Evolutionary conservation across 2,113 vertebrate species (phyloP), one percentile per base, ranked within the genome.

Genomic region (Cyanoramphus novaezelandiae): DNA sequence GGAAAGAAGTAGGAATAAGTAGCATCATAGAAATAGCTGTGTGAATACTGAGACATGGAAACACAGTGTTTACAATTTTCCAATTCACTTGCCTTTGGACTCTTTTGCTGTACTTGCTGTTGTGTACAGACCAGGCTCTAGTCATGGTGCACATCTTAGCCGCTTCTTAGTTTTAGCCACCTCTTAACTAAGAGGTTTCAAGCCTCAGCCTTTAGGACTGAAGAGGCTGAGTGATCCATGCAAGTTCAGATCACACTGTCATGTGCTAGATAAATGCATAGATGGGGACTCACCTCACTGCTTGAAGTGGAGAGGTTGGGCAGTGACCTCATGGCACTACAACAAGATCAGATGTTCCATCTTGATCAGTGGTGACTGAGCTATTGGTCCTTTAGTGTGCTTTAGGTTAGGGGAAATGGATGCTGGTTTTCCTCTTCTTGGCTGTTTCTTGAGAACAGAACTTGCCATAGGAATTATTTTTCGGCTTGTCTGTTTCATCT

Each of bases 281-380:
- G 65, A 19, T 21, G 4, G 4, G 4, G 41, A 70, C 68, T 77
- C 49, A 28, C 31, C 41, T 62, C 53, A 72, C 49, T 78, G 41
- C 59, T 72, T 74, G 19, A 57, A 87, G 69, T 43, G n/a, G 71
- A 72, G 62, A 53, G 46, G 28, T 17, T 28, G 28, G 24, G 7
- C 37, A 53, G 53, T 2, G 16, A 41, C 17, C n/a, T 39, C 0
- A 0, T 71, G n/a, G 11, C 41, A 11, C n/a, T 71, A 41, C 29
- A 52, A 21, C 25, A 69, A 62, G 37, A n/a, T 35, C 3, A 35
- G 8, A 25, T 85, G 62, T 91, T 5, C 1, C 9, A 20, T 62
- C 57, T 82, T 41, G 21, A 43, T 59, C 52, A 49, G 7, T 31
- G 33, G 11, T 79, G 35, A 29, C 65, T 75, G 62, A 91, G 13